Conservation (phyloP, 2,888 invertebrate genomes). For the Poecilus cupreus region DNA sequence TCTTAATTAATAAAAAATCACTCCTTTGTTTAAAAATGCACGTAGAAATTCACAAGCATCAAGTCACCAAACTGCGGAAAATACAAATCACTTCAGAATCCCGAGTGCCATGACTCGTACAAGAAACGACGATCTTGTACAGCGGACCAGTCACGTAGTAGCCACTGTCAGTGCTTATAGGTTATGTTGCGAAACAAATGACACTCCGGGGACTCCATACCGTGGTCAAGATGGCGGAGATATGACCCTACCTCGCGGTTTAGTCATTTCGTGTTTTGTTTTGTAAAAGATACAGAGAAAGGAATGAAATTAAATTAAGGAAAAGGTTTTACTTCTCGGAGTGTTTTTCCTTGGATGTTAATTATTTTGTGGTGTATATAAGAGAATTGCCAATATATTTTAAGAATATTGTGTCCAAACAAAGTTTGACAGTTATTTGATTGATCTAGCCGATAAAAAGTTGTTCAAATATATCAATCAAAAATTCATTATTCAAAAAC, state of each 20-base stretch:
- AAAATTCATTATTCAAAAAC: neutral
- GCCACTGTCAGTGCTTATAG: neutral
- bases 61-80: neutral
- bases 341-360: neutral
- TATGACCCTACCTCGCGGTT: neutral
- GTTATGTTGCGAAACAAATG: constrained; percentile 23
- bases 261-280: too few species aligned
- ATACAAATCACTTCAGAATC: constrained; percentile 2
- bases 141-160: constrained; percentile 12
- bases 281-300: too few species aligned
- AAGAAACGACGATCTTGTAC: constrained; percentile 13
- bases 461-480: neutral
- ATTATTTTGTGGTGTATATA: neutral
- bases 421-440: neutral
- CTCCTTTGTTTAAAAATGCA: neutral
- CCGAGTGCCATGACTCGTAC: neutral
- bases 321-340: too few species aligned
- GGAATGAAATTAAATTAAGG: too few species aligned
- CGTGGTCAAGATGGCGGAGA: neutral
- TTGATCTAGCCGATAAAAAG: neutral
- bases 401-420: neutral
- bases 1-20: constrained; percentile 1
- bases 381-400: neutral
- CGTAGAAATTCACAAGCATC: neutral
- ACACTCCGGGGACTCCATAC: neutral